These are phyloP conservation scores for Epistrophe eligans DNA, from an alignment of 2,888 invertebrate genomes.

Conservation along the genomic window DNA sequence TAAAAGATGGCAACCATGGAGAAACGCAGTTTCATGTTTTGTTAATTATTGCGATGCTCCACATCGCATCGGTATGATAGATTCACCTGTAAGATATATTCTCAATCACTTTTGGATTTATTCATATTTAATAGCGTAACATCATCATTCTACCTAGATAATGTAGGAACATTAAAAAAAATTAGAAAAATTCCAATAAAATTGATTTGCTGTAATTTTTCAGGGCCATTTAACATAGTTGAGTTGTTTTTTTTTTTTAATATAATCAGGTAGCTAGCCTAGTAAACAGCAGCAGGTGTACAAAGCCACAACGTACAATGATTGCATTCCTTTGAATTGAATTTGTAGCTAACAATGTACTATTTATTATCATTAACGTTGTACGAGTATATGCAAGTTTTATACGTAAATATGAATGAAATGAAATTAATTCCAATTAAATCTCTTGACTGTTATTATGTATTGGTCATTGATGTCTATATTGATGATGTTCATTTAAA, in stretches of 20 bases:
- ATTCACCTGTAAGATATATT: conserved; percentile 25
- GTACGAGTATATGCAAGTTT: background rate
- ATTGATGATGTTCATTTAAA: too few species aligned
- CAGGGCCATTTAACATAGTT: conserved; percentile 55
- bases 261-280: conserved; percentile 10
- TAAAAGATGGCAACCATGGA: background rate
- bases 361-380: conserved; percentile 1
- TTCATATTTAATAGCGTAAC: conserved; percentile 32
- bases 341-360: conserved; percentile 10
- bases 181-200: conserved; percentile 63
- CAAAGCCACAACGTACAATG: conserved; percentile 29
- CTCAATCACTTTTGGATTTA: conserved; percentile 33
- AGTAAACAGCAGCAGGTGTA: conserved; percentile 51
- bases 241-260: conserved; percentile 10
- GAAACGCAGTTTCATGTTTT: conserved; percentile 21
- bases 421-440: conserved; percentile 19
- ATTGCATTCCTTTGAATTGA: conserved; percentile 51
- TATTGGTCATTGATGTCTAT: background rate
- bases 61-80: conserved; percentile 12
- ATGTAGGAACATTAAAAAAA: background rate
- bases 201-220: conserved; percentile 59
- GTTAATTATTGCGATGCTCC: conserved; percentile 53
- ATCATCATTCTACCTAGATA: background rate
- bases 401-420: conserved; percentile 52
- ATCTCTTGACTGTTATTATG: conserved; percentile 10